Evolutionary conservation across 1,140 invertebrate species (phyloP).

Genomic region (Euschistus heros): DNA sequence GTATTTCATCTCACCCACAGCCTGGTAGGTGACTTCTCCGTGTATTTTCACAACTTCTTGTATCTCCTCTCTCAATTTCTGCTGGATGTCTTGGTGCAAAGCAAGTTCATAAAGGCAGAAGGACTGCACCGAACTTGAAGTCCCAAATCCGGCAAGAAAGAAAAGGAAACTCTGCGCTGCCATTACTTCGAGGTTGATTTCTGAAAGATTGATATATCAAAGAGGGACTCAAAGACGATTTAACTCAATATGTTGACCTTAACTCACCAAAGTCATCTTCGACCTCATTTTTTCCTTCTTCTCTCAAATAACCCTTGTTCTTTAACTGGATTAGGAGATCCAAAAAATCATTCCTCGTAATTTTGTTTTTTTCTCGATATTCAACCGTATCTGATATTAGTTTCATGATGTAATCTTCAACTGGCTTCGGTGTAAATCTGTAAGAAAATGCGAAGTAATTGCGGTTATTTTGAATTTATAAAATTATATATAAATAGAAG

Average conservation of each 20-base stretch:
- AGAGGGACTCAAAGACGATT: no score
- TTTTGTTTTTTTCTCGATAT: slow-evolving; percentile 36
- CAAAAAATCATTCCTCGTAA: slow-evolving; percentile 37
- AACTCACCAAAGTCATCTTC: background rate
- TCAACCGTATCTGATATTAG: slow-evolving; percentile 33
- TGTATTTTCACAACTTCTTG: slow-evolving; percentile 34
- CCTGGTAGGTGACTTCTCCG: slow-evolving; percentile 43
- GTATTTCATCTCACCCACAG: slow-evolving; percentile 41
- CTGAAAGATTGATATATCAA: slow-evolving; percentile 14
- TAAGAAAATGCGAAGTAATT: no score
- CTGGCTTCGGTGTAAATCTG: no score
- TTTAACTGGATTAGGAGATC: slow-evolving; percentile 31
- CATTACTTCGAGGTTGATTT: slow-evolving; percentile 15
- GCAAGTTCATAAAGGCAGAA: slow-evolving; percentile 48
- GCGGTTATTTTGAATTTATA: no score
- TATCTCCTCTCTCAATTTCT: slow-evolving; percentile 46
- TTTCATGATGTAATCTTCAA: no score
- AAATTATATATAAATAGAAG: no score
- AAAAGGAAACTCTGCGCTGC: slow-evolving; percentile 38
- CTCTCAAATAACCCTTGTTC: slow-evolving; percentile 9
- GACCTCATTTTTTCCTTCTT: background rate
- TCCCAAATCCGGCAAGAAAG: slow-evolving; percentile 50
- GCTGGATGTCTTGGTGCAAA: slow-evolving; percentile 45
- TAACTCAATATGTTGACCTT: background rate
- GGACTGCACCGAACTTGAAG: slow-evolving; percentile 44